Percentiles rank a stretch among this genome's conserved stretches.
Conservation (phyloP, 1,140 invertebrate species). For the Polypedilum vanderplanki region DNA sequence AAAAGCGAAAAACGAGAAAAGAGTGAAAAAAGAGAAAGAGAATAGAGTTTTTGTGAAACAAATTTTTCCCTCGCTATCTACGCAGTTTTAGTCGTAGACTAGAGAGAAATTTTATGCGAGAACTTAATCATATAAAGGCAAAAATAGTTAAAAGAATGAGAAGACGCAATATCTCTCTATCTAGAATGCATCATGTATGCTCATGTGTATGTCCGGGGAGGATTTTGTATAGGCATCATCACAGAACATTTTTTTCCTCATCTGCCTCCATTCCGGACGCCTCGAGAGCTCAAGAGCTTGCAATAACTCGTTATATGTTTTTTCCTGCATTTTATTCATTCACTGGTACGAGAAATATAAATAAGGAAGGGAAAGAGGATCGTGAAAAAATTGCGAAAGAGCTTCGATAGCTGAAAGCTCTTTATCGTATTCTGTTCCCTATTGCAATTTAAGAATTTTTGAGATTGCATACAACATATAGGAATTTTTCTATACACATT, state of each 20-base stretch:
- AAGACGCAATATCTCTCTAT: background rate
- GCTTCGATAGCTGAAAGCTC: conserved; percentile 10
- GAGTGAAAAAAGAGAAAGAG: background rate
- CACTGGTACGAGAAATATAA: background rate
- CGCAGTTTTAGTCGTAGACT: background rate
- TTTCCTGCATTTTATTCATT: background rate
- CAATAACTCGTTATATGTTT: conserved; percentile 3
- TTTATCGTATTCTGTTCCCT: conserved; percentile 1
- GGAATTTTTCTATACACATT: background rate
- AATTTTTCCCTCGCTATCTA: background rate
- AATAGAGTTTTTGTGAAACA: background rate
- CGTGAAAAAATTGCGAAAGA: conserved; percentile 3
- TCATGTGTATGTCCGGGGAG: background rate
- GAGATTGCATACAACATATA: background rate
- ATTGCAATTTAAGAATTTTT: conserved; percentile 14
- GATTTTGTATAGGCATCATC: conserved; percentile 1
- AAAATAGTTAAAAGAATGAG: conserved; percentile 1
- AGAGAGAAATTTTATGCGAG: conserved; percentile 2
- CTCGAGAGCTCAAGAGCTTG: conserved; percentile 10
- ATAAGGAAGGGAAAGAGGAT: background rate
- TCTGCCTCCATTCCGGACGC: background rate
- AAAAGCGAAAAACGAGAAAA: background rate
- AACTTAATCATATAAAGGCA: conserved; percentile 19
- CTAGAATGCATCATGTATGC: background rate
- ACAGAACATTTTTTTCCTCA: background rate